Evolutionary conservation across 2,888 invertebrate species (phyloP), one percentile per base, ranked within the genome.

Genomic region (Isoperla grammatica): DNA sequence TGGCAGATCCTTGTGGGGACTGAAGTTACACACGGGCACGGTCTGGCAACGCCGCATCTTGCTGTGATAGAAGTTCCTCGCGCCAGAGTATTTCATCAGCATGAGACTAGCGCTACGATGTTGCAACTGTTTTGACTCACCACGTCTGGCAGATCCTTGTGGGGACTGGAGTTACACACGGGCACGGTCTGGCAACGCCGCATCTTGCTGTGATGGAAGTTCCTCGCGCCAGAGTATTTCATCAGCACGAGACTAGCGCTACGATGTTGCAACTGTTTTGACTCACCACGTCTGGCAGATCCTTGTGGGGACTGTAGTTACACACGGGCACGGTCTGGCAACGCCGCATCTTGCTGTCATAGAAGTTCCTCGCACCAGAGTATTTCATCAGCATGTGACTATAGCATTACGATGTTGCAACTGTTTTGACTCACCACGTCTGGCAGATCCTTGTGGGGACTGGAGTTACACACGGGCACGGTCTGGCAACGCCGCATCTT

Each of bases 301-400:
- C 66, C 60, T 71, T 71, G n/a, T 61, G 61, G 9, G 68, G 61
- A 63, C 73, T 68, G 4, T 69, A 67, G 40, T 71, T 65, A 64
- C 76, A 77, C 19, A 68, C 60, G 5, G 76, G 75, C 39, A 75
- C 74, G 57, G 68, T 66, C 63, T 75, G 71, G 61, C 76, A 75
- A 48, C 68, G 66, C 55, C 69, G 69, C 50, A 17, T n/a, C 15
- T 29, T 13, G 37, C n/a, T 13, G 35, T 59, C 53, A 48, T 46
- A 59, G 45, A 39, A 59, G 40, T 46, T 59, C 35, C 59, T 43
- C 15, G 8, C 37, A 1, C 59, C 59, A 12, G 55, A 45, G 23
- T 59, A 59, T 22, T 59, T 59, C 22, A 48, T 46, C 11, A 29
- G 40, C n/a, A n/a, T n/a, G n/a, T n/a, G n/a, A n/a, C n/a, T n/a